Evolutionary conservation across 1,140 invertebrate species (phyloP).

Genomic region (Octopus sinensis): DNA sequence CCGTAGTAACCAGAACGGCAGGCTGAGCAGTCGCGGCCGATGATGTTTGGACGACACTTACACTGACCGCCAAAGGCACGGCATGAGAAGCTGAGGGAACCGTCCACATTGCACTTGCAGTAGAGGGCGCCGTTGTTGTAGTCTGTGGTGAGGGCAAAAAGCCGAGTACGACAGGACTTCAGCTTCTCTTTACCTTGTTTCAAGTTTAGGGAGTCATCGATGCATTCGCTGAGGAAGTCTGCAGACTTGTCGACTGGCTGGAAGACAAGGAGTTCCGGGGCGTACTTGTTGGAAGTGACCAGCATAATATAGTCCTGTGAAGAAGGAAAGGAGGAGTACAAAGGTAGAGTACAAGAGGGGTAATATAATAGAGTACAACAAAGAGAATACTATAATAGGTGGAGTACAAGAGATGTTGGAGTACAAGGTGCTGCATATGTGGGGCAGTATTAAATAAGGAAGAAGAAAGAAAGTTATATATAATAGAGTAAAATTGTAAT

Average conservation of each 20-base stretch:
- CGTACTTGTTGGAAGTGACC: conserved; percentile 74
- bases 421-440: not conserved
- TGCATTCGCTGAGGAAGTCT: conserved; percentile 86
- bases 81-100: conserved; percentile 79
- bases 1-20: conserved; percentile 91
- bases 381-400: too few species aligned
- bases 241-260: conserved; percentile 81
- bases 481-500: too few species aligned
- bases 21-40: conserved; percentile 83
- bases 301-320: conserved; percentile 72
- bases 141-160: conserved; percentile 89
- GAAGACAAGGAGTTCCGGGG: conserved; percentile 65
- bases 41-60: conserved; percentile 86
- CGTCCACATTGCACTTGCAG: conserved; percentile 86
- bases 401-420: not conserved
- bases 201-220: conserved; percentile 79
- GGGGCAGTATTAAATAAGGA: too few species aligned
- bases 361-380: too few species aligned
- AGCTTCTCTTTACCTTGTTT: conserved; percentile 33
- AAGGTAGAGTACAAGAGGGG: too few species aligned
- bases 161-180: conserved; percentile 60
- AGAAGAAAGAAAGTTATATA: too few species aligned
- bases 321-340: too few species aligned
- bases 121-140: conserved; percentile 89
- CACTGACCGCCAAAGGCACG: conserved; percentile 94